Base-by-base conservation (phyloP, 2,888 invertebrate genomes). In the Drosophila kanekoi region DNA sequence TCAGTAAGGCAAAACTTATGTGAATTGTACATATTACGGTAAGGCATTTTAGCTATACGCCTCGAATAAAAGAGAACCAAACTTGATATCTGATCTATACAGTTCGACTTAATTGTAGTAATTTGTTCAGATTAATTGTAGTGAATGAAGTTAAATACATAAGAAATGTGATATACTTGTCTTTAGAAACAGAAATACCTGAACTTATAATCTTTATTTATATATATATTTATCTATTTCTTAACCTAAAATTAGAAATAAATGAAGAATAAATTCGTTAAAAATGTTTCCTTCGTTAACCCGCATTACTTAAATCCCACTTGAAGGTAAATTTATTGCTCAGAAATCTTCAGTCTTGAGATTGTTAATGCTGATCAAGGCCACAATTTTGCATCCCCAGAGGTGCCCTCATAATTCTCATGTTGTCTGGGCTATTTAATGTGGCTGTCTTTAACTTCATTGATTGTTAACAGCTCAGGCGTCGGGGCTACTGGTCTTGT, bases 401-500 rank as follows among this genome's bases (percentile, higher is more conserved):
- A 49, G 40, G 13, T 61, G 44, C 72, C 75, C 75, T 57, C 68
- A 76, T 75, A 64, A 44, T 63, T 60, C 44, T 41, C 38, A 47
- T 37, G 51, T 45, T 60, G 61, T 44, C 67, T 62, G 37, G 49
- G 49, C 67, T 63, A 79, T 67, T 72, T 81, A 67, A 75, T 75
- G 72, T 51, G 58, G 44, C 52, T 69, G 75, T 65, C 60, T 56
- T 72, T 57, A 63, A 66, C 67, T 69, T 68, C 62, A 71, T 72
- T 79, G 81, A 81, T 79, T 82, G 70, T 75, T 77, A 64, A 81
- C 79, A 80, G 83, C 83, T 72, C 60, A 40, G 71, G 75, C 75
- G 72, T 75, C 72, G 63, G 11, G 51, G 84, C 82, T 82, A 84
- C 82, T 78, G 82, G 82, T 82, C 82, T 82, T 81, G 71, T 63